These are phyloP conservation scores for Hylaeus anthracinus DNA, from an alignment of 1,140 invertebrate genomes.

Conservation along the genomic window DNA sequence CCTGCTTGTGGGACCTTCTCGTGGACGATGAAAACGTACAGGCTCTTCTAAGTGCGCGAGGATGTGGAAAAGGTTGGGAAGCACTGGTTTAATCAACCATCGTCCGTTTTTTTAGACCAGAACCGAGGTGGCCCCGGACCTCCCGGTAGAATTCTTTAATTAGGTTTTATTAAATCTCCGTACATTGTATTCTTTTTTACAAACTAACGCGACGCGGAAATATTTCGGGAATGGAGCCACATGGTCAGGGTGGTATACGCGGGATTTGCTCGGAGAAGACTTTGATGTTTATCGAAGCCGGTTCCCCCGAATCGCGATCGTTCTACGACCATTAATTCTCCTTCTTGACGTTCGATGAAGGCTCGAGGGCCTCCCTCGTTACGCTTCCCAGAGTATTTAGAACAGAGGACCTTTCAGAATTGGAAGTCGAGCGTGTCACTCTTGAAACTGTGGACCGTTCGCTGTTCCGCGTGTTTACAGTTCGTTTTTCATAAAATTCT, in stretches of 20 bases:
- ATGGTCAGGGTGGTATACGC: too few species aligned
- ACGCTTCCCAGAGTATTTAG: too few species aligned
- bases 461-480: too few species aligned
- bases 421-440: background rate
- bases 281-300: conserved; percentile 48
- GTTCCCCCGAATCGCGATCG: conserved; percentile 28
- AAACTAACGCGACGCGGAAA: conserved; percentile 6
- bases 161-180: conserved; percentile 55
- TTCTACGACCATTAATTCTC: background rate
- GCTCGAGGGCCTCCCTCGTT: background rate
- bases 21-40: too few species aligned
- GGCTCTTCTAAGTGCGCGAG: too few species aligned
- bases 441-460: too few species aligned
- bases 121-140: conserved; percentile 13
- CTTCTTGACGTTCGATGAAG: background rate
- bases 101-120: too few species aligned
- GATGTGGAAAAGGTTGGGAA: too few species aligned
- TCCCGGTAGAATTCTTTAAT: conserved; percentile 45
- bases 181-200: conserved; percentile 35
- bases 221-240: conserved; percentile 23
- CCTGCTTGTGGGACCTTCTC: too few species aligned
- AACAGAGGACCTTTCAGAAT: too few species aligned
- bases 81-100: too few species aligned
- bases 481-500: too few species aligned
- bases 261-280: background rate